Percentiles rank a stretch among this genome's conserved stretches.
Conservation (phyloP, 1,140 invertebrate genomes). For the Drosophila virilis region DNA sequence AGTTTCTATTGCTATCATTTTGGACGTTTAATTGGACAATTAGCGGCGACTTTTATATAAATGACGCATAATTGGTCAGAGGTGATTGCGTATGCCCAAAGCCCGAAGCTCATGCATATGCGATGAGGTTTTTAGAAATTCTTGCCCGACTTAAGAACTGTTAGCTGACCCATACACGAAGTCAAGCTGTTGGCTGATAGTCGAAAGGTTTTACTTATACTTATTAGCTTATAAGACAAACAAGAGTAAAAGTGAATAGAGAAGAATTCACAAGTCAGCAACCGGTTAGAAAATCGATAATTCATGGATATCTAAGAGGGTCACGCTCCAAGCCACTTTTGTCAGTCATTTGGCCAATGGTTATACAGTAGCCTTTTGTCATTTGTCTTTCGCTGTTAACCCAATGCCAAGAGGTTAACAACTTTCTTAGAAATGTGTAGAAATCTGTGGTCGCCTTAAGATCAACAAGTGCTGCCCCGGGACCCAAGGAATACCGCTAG, state of each 20-base stretch:
- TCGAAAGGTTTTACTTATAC: slow-evolving; percentile 1
- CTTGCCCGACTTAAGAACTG: slow-evolving; percentile 30
- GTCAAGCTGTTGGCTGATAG: not conserved
- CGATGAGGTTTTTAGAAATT: slow-evolving; percentile 42
- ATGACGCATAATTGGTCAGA: slow-evolving; percentile 33
- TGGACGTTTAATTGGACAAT: slow-evolving; percentile 40
- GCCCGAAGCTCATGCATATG: slow-evolving; percentile 45
- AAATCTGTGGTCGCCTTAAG: slow-evolving; percentile 47
- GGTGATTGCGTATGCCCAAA: not conserved
- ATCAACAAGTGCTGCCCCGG: slow-evolving; percentile 27
- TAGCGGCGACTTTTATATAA: slow-evolving; percentile 26
- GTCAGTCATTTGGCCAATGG: slow-evolving; percentile 19
- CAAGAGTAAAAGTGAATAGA: slow-evolving; percentile 49
- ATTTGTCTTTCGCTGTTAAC: slow-evolving; percentile 36
- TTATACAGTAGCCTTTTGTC: slow-evolving; percentile 55
- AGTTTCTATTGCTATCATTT: slow-evolving; percentile 39
- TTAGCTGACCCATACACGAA: slow-evolving; percentile 47
- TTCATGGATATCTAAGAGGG: slow-evolving; percentile 32
- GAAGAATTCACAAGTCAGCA: slow-evolving; percentile 32
- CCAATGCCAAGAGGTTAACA: slow-evolving; percentile 40
- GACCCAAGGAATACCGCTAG: slow-evolving; percentile 42
- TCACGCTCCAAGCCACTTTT: slow-evolving; percentile 20
- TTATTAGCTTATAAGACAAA: slow-evolving; percentile 24
- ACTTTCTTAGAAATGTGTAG: slow-evolving; percentile 42
- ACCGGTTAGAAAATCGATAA: slow-evolving; percentile 30